Evolutionary conservation across 2,888 invertebrate species (phyloP), one percentile per base, ranked within the genome.

Genomic region (Chirona hameri): DNA sequence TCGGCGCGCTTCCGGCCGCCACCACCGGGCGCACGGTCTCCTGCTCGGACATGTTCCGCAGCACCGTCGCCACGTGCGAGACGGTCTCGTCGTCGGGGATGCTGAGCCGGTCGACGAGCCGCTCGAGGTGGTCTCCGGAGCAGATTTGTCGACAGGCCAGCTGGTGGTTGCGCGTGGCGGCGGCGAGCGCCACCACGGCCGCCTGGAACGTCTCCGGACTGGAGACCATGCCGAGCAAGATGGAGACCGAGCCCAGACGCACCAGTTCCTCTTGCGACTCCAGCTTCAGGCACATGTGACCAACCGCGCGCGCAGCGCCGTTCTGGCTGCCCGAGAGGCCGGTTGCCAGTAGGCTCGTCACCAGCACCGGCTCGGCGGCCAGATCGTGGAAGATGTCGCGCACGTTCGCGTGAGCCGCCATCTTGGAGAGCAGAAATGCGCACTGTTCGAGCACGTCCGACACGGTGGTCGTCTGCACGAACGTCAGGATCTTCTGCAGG

Each of bases 261-360:
- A 80, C 55, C 80, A 80, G 80, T 18, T 52, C 55, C 80, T 80
- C 52, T 52, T 80, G 80, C 27, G 80, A 48, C 80, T 55, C 55
- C 52, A 80, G 80, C 48, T 48, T 80, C 15, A 2, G 14, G 48
- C 52, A 80, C 80, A 80, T 52, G 27, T 55, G 55, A 27, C 80
- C 80, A 15, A 55, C 29, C 18, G 80, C 80, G 27, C 48, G n/a
- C 48, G 80, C 80, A 0, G 52, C 80, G 27, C 52, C 80, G 27
- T 27, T 80, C 80, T 80, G 80, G 9, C 29, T 29, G 27, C 55
- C 52, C 15, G 80, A 12, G 29, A 52, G 48, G 14, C 80, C 52
- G 7, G 27, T 52, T 15, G 48, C 15, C 52, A 80, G 80, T 14
- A 80, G 27, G 29, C 27, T 80, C 15, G n/a, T n/a, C 15, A 55